Evolutionary conservation across 1,140 invertebrate species (phyloP).

Genomic region (Achroia grisella): DNA sequence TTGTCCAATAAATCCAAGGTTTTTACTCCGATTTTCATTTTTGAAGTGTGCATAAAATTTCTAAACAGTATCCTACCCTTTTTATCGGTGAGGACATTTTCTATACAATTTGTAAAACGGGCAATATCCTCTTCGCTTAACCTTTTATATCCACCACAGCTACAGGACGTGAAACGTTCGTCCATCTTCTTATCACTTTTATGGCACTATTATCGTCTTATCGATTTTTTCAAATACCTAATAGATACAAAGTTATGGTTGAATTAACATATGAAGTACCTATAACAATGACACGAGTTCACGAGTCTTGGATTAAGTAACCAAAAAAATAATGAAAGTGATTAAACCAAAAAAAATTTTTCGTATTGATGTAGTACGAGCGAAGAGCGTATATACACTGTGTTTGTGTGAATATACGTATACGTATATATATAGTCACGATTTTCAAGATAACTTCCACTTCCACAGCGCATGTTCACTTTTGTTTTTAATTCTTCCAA

Average conservation of each 20-base stretch:
- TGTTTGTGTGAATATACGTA: constrained; percentile 22
- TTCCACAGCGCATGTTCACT: constrained; percentile 31
- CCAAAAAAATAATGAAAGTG: constrained; percentile 24
- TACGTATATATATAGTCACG: no score
- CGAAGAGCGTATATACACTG: constrained; percentile 44
- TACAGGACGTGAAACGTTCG: constrained; percentile 63
- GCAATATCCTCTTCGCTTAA: constrained; percentile 64
- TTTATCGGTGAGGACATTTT: constrained; percentile 66
- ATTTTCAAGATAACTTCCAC: constrained; percentile 14
- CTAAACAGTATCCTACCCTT: constrained; percentile 61
- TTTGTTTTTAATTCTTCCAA: constrained; percentile 6
- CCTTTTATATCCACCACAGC: constrained; percentile 57
- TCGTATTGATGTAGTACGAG: not conserved
- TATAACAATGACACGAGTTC: no score
- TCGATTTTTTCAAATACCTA: constrained; percentile 28
- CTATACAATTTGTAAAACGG: constrained; percentile 67
- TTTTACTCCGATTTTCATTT: constrained; percentile 49
- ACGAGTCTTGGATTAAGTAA: constrained; percentile 28
- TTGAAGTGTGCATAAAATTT: constrained; percentile 61
- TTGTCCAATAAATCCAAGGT: constrained; percentile 61
- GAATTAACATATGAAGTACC: no score
- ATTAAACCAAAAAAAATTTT: constrained; percentile 49
- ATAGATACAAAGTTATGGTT: no score
- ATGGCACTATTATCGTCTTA: constrained; percentile 31
- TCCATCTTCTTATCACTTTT: constrained; percentile 56